These are phyloP conservation scores for Phaenicophaeus curvirostris DNA, from an alignment of 2,797 vertebrate species.

Conservation along the genomic window DNA sequence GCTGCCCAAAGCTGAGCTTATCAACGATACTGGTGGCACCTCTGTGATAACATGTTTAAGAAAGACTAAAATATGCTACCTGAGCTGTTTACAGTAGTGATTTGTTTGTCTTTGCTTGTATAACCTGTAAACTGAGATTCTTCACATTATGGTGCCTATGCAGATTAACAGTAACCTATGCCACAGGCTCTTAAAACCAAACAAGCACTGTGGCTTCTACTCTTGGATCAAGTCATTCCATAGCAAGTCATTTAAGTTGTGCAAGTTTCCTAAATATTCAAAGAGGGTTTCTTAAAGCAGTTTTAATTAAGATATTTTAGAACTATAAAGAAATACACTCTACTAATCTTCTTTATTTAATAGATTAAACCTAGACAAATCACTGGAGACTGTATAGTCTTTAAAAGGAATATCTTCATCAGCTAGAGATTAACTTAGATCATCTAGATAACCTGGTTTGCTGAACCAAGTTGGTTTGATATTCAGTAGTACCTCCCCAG, in stretches of 20 bases:
- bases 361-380: not conserved
- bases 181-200: not conserved
- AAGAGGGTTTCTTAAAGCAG: not conserved
- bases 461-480: constrained; percentile 19
- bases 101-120: not conserved
- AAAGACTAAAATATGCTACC: not conserved
- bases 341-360: constrained; percentile 1
- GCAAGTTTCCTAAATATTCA: not conserved
- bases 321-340: not conserved
- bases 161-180: not conserved
- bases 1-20: not conserved
- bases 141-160: not conserved
- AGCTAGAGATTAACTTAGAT: constrained; percentile 29
- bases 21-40: not conserved
- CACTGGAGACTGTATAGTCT: not conserved
- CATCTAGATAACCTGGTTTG: constrained; percentile 48
- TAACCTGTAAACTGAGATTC: not conserved
- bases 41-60: not conserved
- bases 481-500: not conserved
- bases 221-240: not conserved
- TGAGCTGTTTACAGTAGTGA: not conserved
- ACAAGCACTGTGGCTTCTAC: not conserved
- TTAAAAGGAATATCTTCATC: constrained; percentile 30
- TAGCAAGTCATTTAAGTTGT: not conserved
- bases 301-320: constrained; percentile 21